Base-by-base conservation (phyloP, 2,797 vertebrate genomes). In the Mormyrus proboscirostris region DNA sequence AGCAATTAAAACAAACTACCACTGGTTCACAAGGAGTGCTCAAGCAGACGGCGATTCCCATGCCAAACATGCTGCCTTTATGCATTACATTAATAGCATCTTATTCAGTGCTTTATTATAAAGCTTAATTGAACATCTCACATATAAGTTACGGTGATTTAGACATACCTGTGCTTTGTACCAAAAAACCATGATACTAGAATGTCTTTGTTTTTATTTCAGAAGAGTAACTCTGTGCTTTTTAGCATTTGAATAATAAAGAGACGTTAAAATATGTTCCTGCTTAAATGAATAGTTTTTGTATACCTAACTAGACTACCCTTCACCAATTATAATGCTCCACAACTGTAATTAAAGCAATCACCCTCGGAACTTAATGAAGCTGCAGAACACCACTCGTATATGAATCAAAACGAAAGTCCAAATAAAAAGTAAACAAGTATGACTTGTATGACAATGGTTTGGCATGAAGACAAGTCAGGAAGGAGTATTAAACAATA, bases 211-310 rank as follows among this genome's bases (percentile, higher is more conserved):
- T 14, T 33, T 9, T 5, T 10, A 38, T 14, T 33, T 73, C 10
- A 14, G 29, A 14, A 73, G 29, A 73, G 29, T 73, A 73, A 16
- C 25, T 5, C 29, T 14, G 0, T 22, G 29, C 65, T 69, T 69
- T 69, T 14, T 5, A 69, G 4, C 29, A 33, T 53, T 25, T 85
- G 83, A 83, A 47, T 47, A 22, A 49, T 69, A 29, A 55, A 14
- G 29, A 14, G 25, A 79, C 2, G 6, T n/a, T 79, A n/a, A 44
- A 79, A 79, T 41, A 7, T 79, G 19, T n/a, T 44, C 38, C 12
- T 79, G 73, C 14, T 85, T 25, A 84, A 82, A 86, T 57, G 3
- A 47, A 89, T 38, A 85, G 84, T 85, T 50, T 50, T 69, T 86
- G 22, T 84, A 86, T 65, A 22, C 47, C 47, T 82, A 85, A 22